A percentile compares a stretch with the other conserved stretches of the same genome.
phyloP scores from a whole-genome alignment of 2,113 vertebrate genomes.

The Sorex fumeus region DNA sequence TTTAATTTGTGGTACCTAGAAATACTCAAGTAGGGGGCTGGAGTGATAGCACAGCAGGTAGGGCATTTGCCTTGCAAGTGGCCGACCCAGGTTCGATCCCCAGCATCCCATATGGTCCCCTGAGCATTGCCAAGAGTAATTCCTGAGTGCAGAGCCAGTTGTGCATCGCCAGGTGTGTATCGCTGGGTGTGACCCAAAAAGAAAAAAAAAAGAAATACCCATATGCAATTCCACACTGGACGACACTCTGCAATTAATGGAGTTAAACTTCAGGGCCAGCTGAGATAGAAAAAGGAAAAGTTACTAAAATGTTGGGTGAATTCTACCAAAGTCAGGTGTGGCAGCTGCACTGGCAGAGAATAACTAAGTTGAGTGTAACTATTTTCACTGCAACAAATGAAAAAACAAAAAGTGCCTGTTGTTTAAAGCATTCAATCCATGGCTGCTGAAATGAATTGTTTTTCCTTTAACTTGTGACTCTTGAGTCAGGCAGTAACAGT shows the following conservation, averaged over 20 bases:
- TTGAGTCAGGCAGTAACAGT: constrained; percentile 80
- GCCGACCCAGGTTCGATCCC: too few species aligned
- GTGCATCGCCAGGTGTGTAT: too few species aligned
- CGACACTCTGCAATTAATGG: constrained; percentile 83
- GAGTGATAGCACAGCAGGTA: too few species aligned
- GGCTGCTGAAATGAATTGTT: constrained; percentile 84
- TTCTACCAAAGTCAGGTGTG: constrained; percentile 85
- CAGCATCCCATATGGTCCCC: too few species aligned
- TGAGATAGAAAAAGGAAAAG: constrained; percentile 65
- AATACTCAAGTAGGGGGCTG: too few species aligned
- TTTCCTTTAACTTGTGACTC: constrained; percentile 86
- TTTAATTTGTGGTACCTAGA: constrained; percentile 79
- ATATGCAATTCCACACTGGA: constrained; percentile 86
- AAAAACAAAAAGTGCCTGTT: constrained; percentile 91
- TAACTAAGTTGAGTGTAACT: constrained; percentile 83
- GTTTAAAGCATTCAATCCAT: constrained; percentile 88
- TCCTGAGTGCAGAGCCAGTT: too few species aligned
- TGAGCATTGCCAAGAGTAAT: too few species aligned
- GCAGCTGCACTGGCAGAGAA: constrained; percentile 86
- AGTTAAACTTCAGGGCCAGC: constrained; percentile 83
- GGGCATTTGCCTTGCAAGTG: too few species aligned
- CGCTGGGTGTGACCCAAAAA: too few species aligned
- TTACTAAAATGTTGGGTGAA: constrained; percentile 80
- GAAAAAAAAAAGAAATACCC: too few species aligned
- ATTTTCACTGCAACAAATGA: constrained; percentile 86